Evolutionary conservation across 2,888 invertebrate genomes (phyloP).

Genomic region (Hesperia comma): DNA sequence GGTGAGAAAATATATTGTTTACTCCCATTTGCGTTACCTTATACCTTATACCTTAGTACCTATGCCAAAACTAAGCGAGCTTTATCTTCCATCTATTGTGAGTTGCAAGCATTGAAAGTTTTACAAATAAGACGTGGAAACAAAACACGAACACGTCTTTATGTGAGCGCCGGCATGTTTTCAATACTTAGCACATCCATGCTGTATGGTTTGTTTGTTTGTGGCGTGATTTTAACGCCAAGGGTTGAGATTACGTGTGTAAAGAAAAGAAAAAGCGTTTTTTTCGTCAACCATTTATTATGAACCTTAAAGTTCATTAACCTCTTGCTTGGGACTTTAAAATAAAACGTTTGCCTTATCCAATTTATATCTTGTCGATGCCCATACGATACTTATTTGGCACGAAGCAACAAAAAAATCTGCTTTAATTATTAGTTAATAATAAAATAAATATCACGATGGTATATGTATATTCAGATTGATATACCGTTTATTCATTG

Average conservation of each 20-base stretch:
- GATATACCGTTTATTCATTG: no score
- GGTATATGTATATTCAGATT: no score
- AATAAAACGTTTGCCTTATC: not conserved
- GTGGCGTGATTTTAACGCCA: slow-evolving; percentile 17
- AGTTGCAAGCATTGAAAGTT: not conserved
- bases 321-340: not conserved
- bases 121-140: no score
- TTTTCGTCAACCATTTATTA: not conserved
- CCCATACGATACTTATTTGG: no score
- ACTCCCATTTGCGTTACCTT: not conserved
- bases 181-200: not conserved
- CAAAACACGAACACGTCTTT: not conserved
- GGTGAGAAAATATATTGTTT: no score
- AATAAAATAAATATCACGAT: no score
- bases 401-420: no score
- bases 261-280: slow-evolving; percentile 7
- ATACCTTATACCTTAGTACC: no score
- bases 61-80: no score
- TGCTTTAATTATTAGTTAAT: no score
- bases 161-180: not conserved
- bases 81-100: not conserved
- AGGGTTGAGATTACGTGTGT: slow-evolving; percentile 3
- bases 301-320: slow-evolving; percentile 1
- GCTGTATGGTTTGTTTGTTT: slow-evolving; percentile 2
- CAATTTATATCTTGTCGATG: no score